Evolutionary conservation across 2,797 vertebrate genomes (phyloP).

Genomic region (Hirundo rustica): DNA sequence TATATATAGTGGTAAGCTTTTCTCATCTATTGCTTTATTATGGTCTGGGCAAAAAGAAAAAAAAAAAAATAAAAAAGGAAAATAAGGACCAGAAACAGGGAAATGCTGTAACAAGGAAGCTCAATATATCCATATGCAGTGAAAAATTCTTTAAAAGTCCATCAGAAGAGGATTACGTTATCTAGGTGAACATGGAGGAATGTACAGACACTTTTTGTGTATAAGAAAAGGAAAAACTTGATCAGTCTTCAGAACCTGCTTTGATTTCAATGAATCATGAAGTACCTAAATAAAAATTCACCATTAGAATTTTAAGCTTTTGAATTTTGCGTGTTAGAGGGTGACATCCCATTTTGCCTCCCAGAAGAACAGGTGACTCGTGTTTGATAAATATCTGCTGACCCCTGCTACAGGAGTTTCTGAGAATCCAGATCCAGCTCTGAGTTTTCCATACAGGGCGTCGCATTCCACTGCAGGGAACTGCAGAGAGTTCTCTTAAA

Average conservation of each 20-base stretch:
- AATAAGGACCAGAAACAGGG: background rate
- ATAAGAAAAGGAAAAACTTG: background rate
- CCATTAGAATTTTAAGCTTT: background rate
- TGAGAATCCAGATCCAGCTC: background rate
- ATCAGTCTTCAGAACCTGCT: background rate
- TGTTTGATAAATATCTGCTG: background rate
- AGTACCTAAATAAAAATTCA: background rate
- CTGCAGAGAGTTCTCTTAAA: background rate
- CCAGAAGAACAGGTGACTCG: background rate
- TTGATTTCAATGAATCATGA: background rate
- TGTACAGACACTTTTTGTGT: background rate
- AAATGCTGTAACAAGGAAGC: background rate
- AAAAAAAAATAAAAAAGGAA: background rate
- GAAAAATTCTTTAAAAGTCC: background rate
- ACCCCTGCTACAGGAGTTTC: background rate
- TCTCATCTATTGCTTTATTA: background rate
- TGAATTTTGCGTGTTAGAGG: background rate
- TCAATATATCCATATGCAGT: background rate
- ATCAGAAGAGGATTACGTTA: background rate
- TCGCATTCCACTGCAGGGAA: rapidly evolving
- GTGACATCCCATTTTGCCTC: background rate
- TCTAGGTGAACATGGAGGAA: background rate
- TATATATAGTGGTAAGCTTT: background rate
- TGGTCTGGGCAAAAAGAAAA: background rate
- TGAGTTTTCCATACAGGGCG: rapidly evolving